Percentiles rank a stretch among this genome's conserved stretches.
Evolutionary conservation across 2,113 vertebrate species (phyloP).

Genomic region (Lophochroa leadbeateri): DNA sequence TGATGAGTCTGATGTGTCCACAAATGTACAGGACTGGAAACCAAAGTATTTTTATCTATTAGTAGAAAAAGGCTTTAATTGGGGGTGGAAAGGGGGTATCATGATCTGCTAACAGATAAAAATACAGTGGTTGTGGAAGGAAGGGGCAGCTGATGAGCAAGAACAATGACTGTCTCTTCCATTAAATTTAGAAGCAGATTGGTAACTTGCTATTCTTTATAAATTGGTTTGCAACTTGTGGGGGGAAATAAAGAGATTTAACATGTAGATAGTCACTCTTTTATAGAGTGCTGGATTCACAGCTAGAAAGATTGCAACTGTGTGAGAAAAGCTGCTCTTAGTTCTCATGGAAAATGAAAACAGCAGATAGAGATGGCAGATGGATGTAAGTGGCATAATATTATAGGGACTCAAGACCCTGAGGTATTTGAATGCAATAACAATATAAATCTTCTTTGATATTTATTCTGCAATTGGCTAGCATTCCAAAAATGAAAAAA

Average conservation of each 20-base stretch:
- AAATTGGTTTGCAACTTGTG: neutral
- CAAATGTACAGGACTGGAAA: neutral
- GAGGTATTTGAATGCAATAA: neutral
- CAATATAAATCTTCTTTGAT: neutral
- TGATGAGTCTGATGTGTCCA: neutral
- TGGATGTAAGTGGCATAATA: neutral
- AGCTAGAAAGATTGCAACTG: neutral
- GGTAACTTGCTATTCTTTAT: neutral
- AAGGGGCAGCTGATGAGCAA: neutral
- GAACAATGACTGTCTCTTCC: neutral
- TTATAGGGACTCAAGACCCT: neutral
- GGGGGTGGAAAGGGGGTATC: neutral
- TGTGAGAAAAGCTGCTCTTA: neutral
- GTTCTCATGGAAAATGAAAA: constrained; percentile 23
- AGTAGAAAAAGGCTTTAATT: neutral
- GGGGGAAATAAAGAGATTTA: neutral
- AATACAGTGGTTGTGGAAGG: neutral
- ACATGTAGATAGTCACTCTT: neutral
- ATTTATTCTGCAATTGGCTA: neutral
- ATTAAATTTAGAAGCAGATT: neutral
- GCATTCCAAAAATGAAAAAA: constrained; percentile 11
- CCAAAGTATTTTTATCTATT: neutral
- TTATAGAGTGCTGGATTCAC: neutral
- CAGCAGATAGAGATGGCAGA: neutral
- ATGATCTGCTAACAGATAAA: neutral